Conservation (phyloP, 2,888 invertebrate species). For the Yponomeuta plumbellus region DNA sequence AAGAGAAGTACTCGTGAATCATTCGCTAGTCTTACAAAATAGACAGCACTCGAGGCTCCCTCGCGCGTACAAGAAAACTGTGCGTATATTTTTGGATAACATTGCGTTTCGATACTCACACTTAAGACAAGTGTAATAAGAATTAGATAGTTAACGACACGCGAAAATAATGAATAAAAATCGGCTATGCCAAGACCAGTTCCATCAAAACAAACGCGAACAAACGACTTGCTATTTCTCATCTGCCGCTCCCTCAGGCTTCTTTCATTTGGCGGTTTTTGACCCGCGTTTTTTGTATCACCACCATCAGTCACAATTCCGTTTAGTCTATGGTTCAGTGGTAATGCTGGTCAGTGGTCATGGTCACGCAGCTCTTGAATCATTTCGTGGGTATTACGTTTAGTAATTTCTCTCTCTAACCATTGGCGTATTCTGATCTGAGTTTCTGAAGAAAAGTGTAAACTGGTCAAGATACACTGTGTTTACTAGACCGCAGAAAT, state of each 20-base stretch:
- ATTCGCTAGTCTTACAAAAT: neutral
- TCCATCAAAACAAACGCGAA: neutral
- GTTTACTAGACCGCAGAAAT: too few species aligned
- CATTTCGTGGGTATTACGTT: too few species aligned
- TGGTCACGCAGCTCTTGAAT: too few species aligned
- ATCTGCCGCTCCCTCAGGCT: neutral
- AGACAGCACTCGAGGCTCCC: too few species aligned
- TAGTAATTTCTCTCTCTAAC: too few species aligned
- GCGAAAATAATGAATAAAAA: neutral
- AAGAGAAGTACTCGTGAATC: slow-evolving; percentile 3
- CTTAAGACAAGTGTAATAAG: neutral
- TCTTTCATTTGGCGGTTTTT: neutral
- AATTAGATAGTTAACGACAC: neutral
- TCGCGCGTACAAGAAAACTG: too few species aligned
- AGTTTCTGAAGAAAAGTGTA: too few species aligned
- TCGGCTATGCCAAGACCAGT: neutral
- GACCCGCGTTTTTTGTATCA: neutral
- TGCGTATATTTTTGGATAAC: too few species aligned
- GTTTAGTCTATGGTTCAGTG: neutral
- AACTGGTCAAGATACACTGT: too few species aligned
- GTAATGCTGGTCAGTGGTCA: neutral
- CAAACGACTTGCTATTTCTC: neutral
- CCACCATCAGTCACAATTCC: neutral
- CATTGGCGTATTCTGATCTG: too few species aligned
- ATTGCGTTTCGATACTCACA: too few species aligned